Conservation (phyloP, 2,797 vertebrate genomes). For the Orientallactaga sibirica region DNA sequence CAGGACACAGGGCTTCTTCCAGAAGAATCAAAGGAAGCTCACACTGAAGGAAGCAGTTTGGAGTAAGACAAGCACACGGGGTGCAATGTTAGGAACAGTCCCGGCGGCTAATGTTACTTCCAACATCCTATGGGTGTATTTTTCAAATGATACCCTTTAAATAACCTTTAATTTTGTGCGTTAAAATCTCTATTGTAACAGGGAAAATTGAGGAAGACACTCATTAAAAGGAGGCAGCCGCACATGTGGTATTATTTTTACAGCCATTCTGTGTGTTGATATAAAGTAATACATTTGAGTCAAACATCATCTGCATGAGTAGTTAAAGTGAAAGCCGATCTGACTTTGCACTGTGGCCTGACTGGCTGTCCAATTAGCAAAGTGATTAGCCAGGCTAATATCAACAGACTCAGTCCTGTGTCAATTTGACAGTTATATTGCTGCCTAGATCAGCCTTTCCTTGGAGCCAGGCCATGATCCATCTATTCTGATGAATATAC, state of each 20-base stretch:
- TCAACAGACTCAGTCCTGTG: slow-evolving; percentile 87
- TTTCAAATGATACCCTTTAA: slow-evolving; percentile 87
- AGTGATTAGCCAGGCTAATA: slow-evolving; percentile 90
- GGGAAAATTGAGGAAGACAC: slow-evolving; percentile 92
- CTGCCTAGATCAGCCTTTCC: slow-evolving; percentile 77
- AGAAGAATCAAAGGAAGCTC: neutral
- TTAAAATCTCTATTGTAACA: slow-evolving; percentile 87
- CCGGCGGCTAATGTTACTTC: slow-evolving; percentile 72
- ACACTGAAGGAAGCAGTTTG: slow-evolving; percentile 21
- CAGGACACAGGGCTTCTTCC: neutral
- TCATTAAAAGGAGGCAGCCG: slow-evolving; percentile 89
- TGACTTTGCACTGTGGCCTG: slow-evolving; percentile 82
- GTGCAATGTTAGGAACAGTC: neutral
- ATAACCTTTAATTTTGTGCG: slow-evolving; percentile 86
- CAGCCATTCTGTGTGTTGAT: slow-evolving; percentile 90
- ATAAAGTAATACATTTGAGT: slow-evolving; percentile 91
- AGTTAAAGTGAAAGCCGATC: slow-evolving; percentile 90
- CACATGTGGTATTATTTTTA: slow-evolving; percentile 91
- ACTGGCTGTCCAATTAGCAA: slow-evolving; percentile 89
- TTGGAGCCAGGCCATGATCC: slow-evolving; percentile 57
- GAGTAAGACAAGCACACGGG: slow-evolving; percentile 48
- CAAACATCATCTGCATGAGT: slow-evolving; percentile 91
- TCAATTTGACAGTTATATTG: slow-evolving; percentile 87
- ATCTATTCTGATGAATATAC: neutral
- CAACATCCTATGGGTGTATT: slow-evolving; percentile 80